Conservation (phyloP, 2,113 vertebrate species). For the Pagrus major region DNA sequence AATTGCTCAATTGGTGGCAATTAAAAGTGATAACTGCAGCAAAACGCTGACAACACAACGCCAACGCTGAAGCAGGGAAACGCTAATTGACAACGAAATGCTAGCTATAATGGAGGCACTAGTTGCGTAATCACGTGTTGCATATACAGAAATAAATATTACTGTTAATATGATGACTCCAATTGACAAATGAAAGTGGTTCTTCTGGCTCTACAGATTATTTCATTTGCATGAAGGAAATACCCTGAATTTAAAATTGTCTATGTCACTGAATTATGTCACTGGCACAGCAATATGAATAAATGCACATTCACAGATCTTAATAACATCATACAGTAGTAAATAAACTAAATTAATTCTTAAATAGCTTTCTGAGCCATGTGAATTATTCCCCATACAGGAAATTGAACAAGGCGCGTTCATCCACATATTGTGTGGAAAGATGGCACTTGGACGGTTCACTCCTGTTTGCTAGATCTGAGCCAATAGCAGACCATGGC, state of each 20-base stretch:
- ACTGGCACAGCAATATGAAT: background rate
- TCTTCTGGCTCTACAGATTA: background rate
- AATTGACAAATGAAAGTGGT: background rate
- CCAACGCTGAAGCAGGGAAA: background rate
- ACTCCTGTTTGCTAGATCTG: too few relatives aligned
- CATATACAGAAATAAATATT: background rate
- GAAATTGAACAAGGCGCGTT: too few relatives aligned
- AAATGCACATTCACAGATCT: too few relatives aligned
- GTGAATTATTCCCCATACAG: background rate
- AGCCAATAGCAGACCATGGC: too few relatives aligned
- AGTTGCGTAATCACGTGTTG: background rate
- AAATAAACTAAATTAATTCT: background rate
- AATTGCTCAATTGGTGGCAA: slow-evolving; percentile 36
- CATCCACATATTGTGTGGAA: too few relatives aligned
- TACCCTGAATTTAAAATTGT: background rate
- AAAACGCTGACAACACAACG: slow-evolving; percentile 5
- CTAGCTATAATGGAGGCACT: background rate
- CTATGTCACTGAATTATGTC: background rate
- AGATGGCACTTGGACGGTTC: too few relatives aligned
- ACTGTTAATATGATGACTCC: background rate
- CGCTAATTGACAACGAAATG: slow-evolving; percentile 22
- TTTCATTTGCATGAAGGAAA: background rate
- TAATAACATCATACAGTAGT: background rate
- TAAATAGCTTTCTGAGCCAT: background rate
- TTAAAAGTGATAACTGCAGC: slow-evolving; percentile 38